These are phyloP conservation scores for Amblyopsis hoosieri DNA, from an alignment of 2,797 vertebrate species.

Conservation along the genomic window DNA sequence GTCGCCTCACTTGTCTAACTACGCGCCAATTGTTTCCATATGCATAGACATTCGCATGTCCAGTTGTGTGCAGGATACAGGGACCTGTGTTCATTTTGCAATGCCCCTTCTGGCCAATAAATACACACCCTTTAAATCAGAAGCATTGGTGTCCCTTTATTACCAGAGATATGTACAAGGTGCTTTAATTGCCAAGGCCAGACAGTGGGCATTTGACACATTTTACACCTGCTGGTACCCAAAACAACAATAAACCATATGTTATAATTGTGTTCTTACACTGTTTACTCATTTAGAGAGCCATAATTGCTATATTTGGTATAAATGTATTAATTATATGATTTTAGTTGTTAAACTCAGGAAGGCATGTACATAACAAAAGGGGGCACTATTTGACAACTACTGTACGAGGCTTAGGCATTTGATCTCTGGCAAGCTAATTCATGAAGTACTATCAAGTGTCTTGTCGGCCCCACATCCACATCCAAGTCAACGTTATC, in stretches of 20 bases:
- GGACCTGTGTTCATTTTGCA: too few relatives aligned
- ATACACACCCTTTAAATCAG: conserved; percentile 13
- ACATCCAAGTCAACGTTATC: neutral
- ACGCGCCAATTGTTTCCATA: too few relatives aligned
- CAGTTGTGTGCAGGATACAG: too few relatives aligned
- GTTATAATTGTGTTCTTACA: conserved; percentile 30
- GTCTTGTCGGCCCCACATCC: neutral
- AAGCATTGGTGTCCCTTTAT: conserved; percentile 35
- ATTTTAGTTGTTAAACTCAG: neutral
- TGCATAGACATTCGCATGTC: too few relatives aligned
- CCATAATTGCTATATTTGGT: conserved; percentile 51
- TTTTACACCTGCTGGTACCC: conserved; percentile 16
- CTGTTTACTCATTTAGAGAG: conserved; percentile 33
- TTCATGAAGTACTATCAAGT: neutral
- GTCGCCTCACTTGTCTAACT: too few relatives aligned
- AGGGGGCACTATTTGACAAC: conserved; percentile 51
- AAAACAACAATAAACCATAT: conserved; percentile 26
- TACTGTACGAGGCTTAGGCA: neutral
- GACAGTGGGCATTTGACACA: conserved; percentile 50
- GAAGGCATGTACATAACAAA: conserved; percentile 18
- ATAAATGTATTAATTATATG: conserved; percentile 44
- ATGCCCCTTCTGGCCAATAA: too few relatives aligned
- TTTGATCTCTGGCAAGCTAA: neutral
- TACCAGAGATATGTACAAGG: conserved; percentile 24
- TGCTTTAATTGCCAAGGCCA: conserved; percentile 17